A percentile compares a stretch with the other conserved stretches of the same genome.
Evolutionary conservation across 2,888 invertebrate genomes (phyloP).

Genomic region (Neocrepidodera transversa): DNA sequence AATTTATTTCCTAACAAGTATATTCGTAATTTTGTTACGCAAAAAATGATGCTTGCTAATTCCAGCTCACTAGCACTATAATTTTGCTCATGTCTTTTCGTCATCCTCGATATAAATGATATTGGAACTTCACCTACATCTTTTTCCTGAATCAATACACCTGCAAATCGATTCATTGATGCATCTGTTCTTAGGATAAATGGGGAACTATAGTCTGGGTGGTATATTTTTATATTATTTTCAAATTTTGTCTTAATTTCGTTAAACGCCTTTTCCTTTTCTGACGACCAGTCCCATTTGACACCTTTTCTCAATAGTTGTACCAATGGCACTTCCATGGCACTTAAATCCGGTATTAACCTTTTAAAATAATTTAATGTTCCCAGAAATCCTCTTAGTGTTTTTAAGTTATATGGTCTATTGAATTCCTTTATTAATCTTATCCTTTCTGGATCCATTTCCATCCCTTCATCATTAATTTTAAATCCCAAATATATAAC

Average conservation of each 20-base stretch:
- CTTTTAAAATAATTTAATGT: constrained; percentile 1
- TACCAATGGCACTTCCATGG: no score
- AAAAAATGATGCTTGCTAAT: constrained; percentile 18
- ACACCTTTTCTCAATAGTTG: no score
- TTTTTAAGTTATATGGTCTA: constrained; percentile 42
- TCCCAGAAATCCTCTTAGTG: constrained; percentile 49
- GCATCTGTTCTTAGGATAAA: constrained; percentile 21
- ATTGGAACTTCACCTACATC: constrained; percentile 14
- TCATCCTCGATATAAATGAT: constrained; percentile 5
- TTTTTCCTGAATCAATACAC: constrained; percentile 10
- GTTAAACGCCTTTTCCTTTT: no score
- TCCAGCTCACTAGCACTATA: constrained; percentile 17
- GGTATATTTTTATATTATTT: no score
- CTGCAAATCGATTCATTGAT: constrained; percentile 8
- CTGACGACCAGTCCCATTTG: no score
- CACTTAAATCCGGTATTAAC: no score
- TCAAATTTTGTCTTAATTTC: no score
- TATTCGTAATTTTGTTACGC: constrained; percentile 14
- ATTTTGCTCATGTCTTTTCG: constrained; percentile 4
- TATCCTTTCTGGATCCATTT: no score
- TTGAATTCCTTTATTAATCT: constrained; percentile 42
- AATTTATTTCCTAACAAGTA: constrained; percentile 20
- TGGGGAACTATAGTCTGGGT: constrained; percentile 4
- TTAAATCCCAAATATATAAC: constrained; percentile 48
- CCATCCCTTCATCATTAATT: constrained; percentile 37